Percentiles rank a stretch among this genome's conserved stretches.
These are phyloP conservation scores for Pseudomyrmex gracilis DNA, from an alignment of 1,140 invertebrate species.

Conservation along the genomic window DNA sequence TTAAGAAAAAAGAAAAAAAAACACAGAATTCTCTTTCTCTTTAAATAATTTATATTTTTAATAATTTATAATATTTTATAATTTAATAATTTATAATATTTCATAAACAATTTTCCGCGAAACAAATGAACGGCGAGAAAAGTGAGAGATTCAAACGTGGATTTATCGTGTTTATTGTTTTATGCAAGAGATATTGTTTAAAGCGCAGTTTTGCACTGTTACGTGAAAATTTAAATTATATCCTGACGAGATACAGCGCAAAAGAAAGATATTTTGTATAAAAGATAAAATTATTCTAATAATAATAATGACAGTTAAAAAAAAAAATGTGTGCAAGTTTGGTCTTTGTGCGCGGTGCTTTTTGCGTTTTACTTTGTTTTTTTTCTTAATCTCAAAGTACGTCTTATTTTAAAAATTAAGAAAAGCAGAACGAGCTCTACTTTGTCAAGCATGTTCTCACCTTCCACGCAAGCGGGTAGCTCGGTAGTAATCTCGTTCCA, in stretches of 20 bases:
- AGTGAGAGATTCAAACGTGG: neutral
- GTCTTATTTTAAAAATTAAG: too few relatives aligned
- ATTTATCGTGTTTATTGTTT: conserved; percentile 9
- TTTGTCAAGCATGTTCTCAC: conserved; percentile 64
- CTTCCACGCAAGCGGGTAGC: conserved; percentile 77
- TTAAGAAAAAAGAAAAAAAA: too few relatives aligned
- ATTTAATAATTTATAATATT: neutral
- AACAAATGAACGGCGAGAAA: neutral
- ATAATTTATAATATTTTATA: neutral
- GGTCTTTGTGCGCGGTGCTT: too few relatives aligned
- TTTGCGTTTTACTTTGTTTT: too few relatives aligned
- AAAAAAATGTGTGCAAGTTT: too few relatives aligned
- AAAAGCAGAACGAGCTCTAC: neutral
- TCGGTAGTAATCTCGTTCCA: conserved; percentile 80
- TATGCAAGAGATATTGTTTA: neutral
- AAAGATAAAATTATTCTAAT: too few relatives aligned
- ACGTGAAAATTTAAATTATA: neutral
- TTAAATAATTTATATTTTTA: too few relatives aligned
- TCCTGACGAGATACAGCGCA: neutral
- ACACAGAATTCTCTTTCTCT: too few relatives aligned
- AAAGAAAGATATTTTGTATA: too few relatives aligned
- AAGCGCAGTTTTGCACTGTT: neutral
- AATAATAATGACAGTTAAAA: too few relatives aligned
- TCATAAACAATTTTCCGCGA: neutral
- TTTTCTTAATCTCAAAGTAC: too few relatives aligned